A percentile compares a stretch with the other conserved stretches of the same genome.
These are phyloP conservation scores for Drosophila navojoa DNA, from an alignment of 1,140 invertebrate species.

Conservation along the genomic window DNA sequence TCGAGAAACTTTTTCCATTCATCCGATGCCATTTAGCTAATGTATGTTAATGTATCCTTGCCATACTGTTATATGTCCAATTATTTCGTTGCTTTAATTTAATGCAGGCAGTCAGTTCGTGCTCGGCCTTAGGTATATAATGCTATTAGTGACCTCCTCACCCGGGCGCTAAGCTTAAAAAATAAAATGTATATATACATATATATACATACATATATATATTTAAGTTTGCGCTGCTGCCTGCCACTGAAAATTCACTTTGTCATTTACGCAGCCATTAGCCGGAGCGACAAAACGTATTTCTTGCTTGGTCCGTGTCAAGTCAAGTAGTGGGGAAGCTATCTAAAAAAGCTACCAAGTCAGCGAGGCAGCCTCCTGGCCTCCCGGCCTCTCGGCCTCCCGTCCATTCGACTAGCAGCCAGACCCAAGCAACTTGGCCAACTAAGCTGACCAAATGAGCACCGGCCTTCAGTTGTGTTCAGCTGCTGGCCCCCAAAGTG, in stretches of 20 bases:
- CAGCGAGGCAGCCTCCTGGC: not conserved
- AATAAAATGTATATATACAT: not conserved
- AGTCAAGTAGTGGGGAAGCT: conserved; percentile 65
- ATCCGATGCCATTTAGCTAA: conserved; percentile 29
- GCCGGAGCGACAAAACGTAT: conserved; percentile 62
- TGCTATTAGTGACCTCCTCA: conserved; percentile 31
- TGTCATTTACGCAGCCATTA: conserved; percentile 80
- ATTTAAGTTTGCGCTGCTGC: conserved; percentile 7
- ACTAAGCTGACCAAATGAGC: conserved; percentile 69
- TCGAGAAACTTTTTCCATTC: conserved; percentile 10
- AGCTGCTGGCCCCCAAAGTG: conserved; percentile 31
- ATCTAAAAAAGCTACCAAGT: not conserved
- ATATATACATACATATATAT: not conserved
- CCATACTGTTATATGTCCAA: conserved; percentile 24
- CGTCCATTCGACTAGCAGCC: too few species aligned
- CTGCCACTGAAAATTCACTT: conserved; percentile 70
- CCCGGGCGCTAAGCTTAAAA: conserved; percentile 4
- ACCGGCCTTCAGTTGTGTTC: conserved; percentile 25
- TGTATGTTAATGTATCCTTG: conserved; percentile 25
- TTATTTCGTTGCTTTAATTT: conserved; percentile 38
- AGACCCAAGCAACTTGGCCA: not conserved
- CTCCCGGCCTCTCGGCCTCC: too few species aligned
- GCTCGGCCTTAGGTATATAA: conserved; percentile 27
- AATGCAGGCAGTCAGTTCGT: conserved; percentile 21
- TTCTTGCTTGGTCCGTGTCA: conserved; percentile 50